Conservation (phyloP, 64 coral and sea anemone species). For the Cladopsammia gracilis region DNA sequence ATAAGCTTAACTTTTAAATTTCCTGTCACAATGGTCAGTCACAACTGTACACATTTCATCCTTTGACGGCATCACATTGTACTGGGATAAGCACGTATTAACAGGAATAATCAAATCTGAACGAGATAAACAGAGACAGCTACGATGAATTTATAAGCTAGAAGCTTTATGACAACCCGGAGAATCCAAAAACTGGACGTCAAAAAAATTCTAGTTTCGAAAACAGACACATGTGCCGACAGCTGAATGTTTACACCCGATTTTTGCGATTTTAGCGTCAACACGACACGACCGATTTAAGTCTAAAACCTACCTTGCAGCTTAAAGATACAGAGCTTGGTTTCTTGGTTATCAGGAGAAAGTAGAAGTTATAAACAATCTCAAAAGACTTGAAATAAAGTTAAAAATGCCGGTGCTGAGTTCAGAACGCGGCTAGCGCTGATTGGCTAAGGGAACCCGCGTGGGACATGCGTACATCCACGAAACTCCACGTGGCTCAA, state of each 20-base stretch:
- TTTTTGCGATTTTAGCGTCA: background rate
- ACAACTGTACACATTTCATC: background rate
- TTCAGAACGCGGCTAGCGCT: conserved; percentile 96
- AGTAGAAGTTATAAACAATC: background rate
- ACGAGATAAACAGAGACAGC: background rate
- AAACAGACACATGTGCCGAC: background rate
- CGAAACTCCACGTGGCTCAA: conserved; percentile 68
- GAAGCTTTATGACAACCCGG: background rate
- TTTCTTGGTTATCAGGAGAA: background rate
- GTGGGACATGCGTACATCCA: conserved; percentile 58
- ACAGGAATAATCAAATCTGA: background rate
- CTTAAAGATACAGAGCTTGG: background rate
- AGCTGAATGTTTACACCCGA: background rate
- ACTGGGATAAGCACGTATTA: background rate
- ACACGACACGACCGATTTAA: background rate
- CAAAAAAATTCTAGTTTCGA: background rate
- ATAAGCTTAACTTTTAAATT: background rate
- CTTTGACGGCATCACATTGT: conserved; percentile 3
- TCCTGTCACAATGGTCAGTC: background rate
- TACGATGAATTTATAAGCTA: background rate
- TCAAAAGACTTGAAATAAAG: conserved; percentile 22
- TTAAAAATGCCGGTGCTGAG: conserved; percentile 85
- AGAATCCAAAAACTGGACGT: background rate
- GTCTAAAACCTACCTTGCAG: background rate
- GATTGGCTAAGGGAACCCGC: conserved; percentile 87